These are phyloP conservation scores for Murina feae DNA, from an alignment of 2,113 vertebrate species.

Conservation along the genomic window DNA sequence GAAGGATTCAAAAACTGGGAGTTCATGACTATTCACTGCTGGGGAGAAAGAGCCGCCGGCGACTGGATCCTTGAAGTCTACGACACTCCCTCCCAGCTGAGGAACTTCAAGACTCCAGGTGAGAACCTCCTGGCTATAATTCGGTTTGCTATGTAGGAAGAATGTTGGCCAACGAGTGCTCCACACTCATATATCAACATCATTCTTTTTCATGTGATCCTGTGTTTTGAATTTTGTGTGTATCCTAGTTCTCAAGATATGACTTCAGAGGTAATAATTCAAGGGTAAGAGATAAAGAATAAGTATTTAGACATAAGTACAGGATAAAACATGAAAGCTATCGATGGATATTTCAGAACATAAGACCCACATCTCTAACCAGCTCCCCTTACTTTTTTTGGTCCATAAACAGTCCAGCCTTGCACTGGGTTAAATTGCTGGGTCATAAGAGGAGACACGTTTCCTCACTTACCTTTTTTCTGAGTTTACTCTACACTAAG, in stretches of 20 bases:
- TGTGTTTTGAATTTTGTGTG: background rate
- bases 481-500: conserved; percentile 16
- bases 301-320: background rate
- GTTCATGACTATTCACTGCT: conserved; percentile 99
- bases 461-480: background rate
- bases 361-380: background rate
- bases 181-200: background rate
- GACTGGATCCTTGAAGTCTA: conserved; percentile 98
- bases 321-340: background rate
- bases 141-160: background rate
- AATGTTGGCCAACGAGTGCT: background rate
- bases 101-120: conserved; percentile 99
- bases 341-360: background rate
- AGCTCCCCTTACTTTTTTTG: background rate
- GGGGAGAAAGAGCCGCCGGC: conserved; percentile 96
- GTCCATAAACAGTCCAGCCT: background rate
- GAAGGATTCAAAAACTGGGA: conserved; percentile 99
- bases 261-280: background rate
- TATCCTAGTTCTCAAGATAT: background rate
- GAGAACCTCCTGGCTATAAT: background rate
- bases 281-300: background rate
- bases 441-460: background rate
- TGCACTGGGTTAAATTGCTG: background rate
- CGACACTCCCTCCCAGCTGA: conserved; percentile 95
- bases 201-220: background rate